Conservation (phyloP, 1,140 invertebrate genomes). For the Bombus ignitus region DNA sequence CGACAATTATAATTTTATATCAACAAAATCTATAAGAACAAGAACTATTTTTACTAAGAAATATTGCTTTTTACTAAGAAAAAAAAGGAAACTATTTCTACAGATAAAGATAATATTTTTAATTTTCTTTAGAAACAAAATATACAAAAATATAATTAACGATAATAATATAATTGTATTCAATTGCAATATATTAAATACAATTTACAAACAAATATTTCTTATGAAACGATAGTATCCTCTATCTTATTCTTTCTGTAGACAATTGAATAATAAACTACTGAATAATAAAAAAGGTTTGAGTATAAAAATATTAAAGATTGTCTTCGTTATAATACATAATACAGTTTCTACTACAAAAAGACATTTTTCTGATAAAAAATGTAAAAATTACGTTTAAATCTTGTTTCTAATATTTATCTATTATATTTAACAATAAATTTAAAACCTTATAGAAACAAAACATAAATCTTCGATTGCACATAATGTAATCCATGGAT, state of each 20-base stretch:
- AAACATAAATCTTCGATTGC: constrained; percentile 92
- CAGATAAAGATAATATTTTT: background rate
- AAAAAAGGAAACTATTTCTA: background rate
- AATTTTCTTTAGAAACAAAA: background rate
- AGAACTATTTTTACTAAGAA: background rate
- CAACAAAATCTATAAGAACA: background rate
- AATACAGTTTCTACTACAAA: background rate
- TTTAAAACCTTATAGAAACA: constrained; percentile 85
- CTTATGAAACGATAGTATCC: background rate
- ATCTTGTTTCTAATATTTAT: background rate
- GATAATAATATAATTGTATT: background rate
- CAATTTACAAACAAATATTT: background rate
- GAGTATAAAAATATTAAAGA: background rate
- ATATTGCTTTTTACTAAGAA: background rate
- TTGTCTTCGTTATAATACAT: background rate
- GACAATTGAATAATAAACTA: background rate
- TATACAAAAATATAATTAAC: background rate
- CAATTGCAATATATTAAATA: background rate
- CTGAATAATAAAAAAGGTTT: background rate
- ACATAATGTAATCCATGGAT: constrained; percentile 88
- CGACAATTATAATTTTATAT: background rate
- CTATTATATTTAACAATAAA: constrained; percentile 10
- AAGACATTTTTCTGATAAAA: background rate
- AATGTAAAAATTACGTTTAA: background rate
- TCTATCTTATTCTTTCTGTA: background rate